phyloP scores from a whole-genome alignment of 2,113 vertebrate species.

The Puffinus mauretanicus region DNA sequence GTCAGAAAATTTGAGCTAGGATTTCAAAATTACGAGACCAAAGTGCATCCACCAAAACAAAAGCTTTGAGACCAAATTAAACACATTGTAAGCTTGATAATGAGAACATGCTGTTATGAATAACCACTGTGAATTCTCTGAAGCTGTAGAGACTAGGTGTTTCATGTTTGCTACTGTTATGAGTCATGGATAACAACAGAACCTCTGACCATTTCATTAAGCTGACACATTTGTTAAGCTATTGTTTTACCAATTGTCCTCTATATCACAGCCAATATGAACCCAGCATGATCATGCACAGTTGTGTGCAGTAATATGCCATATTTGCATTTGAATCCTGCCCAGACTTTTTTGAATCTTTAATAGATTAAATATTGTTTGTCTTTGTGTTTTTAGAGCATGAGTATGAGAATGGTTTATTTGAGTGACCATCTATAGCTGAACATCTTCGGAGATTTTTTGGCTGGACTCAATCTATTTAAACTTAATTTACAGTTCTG shows the following conservation, averaged over 20 bases:
- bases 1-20: constrained; percentile 28
- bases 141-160: constrained; percentile 43
- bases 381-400: neutral
- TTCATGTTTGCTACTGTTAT: constrained; percentile 51
- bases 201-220: constrained; percentile 40
- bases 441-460: neutral
- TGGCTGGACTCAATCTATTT: neutral
- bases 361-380: neutral
- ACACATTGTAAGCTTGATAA: constrained; percentile 50
- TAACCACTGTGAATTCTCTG: constrained; percentile 26
- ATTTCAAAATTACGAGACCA: constrained; percentile 45
- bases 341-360: neutral
- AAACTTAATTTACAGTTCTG: neutral
- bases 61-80: constrained; percentile 35
- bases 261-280: neutral
- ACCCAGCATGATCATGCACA: neutral
- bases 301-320: neutral
- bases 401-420: neutral
- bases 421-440: neutral
- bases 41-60: constrained; percentile 43
- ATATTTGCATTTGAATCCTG: neutral
- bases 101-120: constrained; percentile 44
- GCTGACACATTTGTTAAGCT: constrained; percentile 54
- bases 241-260: constrained; percentile 43
- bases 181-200: constrained; percentile 58